These are phyloP conservation scores for Lutraria rhynchaena DNA, from an alignment of 1,140 invertebrate genomes.

Conservation along the genomic window DNA sequence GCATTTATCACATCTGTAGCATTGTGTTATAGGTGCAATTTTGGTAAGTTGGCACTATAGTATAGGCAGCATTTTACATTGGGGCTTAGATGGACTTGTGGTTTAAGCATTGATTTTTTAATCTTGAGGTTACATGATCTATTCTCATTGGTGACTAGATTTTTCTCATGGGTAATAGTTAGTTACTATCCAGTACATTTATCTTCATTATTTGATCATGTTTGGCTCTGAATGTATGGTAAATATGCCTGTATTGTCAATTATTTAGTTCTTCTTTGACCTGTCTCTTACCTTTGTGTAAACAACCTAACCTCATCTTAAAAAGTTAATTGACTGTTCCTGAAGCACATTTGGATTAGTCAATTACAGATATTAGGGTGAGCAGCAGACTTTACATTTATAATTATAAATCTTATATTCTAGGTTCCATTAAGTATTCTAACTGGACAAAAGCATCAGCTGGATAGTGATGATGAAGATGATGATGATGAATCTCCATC, in stretches of 20 bases:
- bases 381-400: too few species aligned
- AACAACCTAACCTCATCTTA: too few species aligned
- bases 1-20: background rate
- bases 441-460: slow-evolving; percentile 7
- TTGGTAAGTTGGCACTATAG: background rate
- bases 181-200: too few species aligned
- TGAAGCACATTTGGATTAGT: too few species aligned
- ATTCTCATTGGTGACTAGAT: background rate
- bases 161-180: background rate
- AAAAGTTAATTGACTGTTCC: too few species aligned
- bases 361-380: too few species aligned
- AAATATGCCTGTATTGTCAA: too few species aligned
- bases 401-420: too few species aligned
- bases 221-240: too few species aligned
- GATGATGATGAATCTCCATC: slow-evolving; percentile 29
- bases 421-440: slow-evolving; percentile 58
- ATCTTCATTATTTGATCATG: too few species aligned
- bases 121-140: background rate
- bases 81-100: background rate
- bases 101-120: background rate
- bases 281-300: too few species aligned
- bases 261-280: too few species aligned
- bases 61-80: background rate
- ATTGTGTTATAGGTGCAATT: background rate
- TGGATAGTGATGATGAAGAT: slow-evolving; percentile 45